These are phyloP conservation scores for Camptogramma bilineatum DNA, from an alignment of 2,888 invertebrate genomes.

Conservation along the genomic window DNA sequence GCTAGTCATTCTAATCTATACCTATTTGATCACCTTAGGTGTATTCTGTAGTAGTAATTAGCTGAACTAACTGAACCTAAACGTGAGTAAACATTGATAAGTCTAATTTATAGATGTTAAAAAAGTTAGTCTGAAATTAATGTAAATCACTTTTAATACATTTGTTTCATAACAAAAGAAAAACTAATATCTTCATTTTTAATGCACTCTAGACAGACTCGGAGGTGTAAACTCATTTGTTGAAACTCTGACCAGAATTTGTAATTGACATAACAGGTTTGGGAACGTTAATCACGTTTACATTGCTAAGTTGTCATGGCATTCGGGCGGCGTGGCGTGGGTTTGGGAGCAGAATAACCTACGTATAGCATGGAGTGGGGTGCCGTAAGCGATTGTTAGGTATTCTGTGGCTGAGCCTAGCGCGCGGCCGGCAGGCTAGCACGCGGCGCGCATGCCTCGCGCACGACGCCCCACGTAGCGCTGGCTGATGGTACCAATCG, in stretches of 20 bases:
- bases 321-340: conserved; percentile 29
- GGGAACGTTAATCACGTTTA: conserved; percentile 43
- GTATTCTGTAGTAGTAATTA: no score
- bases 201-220: background rate
- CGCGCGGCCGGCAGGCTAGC: conserved; percentile 35
- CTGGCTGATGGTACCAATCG: conserved; percentile 81
- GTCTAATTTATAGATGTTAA: no score
- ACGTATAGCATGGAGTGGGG: conserved; percentile 27
- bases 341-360: conserved; percentile 32
- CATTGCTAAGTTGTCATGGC: conserved; percentile 44
- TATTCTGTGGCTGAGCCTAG: conserved; percentile 37
- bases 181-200: conserved; percentile 7
- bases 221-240: conserved; percentile 36
- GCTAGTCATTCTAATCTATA: no score
- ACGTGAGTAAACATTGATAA: no score
- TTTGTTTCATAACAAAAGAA: no score
- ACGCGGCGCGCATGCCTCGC: conserved; percentile 57
- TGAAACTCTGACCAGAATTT: conserved; percentile 34
- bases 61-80: no score
- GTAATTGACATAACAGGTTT: conserved; percentile 45
- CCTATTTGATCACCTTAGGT: no score
- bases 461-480: conserved; percentile 67
- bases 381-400: conserved; percentile 27
- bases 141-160: background rate
- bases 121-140: background rate